Evolutionary conservation across 2,797 vertebrate genomes (phyloP), one percentile per base, ranked within the genome.

Genomic region (Phylloscopus collybita): DNA sequence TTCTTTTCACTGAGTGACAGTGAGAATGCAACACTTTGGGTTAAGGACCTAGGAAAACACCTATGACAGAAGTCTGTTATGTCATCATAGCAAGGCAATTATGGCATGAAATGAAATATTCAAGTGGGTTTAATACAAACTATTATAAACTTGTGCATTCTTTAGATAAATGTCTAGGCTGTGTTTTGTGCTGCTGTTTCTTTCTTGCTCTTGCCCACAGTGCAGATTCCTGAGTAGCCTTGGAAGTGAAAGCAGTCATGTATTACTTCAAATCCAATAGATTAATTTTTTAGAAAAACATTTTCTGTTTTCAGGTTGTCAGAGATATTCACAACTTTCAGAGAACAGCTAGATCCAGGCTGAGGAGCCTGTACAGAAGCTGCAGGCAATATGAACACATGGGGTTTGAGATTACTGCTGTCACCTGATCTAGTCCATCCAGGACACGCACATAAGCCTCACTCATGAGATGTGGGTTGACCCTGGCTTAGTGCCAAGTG

Each of bases 231-330:
- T 6, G 44, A 71, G 59, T 40, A 38, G n/a, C 22, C 42, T 88
- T 74, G 71, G 72, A 60, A 76, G 38, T 64, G 36, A 70, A 85
- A 76, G 14, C 20, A 56, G 26, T 53, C 26, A 15, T 36, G 20
- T 18, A 13, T 45, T 83, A 36, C 36, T 49, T 7, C 0, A 0
- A 80, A 83, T 64, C 40, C 6, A 83, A 45, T 1, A 61, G 40
- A 53, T 51, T 3, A 71, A 38, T 53, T 78, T 47, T 38, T 47
- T 1, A 1, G 6, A 26, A 17, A 47, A 49, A 66, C 45, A 36
- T 67, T 67, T 67, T 2, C 14, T 65, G 5, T 71, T 87, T 85
- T 81, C 79, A 64, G 18, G 30, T 70, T 86, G 56, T 83, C 80
- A 81, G 49, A 84, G n/a, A 25, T 59, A 60, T 16, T 86, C 57